phyloP scores from a whole-genome alignment of 2,113 vertebrate genomes.

The Marmota flaviventris region DNA sequence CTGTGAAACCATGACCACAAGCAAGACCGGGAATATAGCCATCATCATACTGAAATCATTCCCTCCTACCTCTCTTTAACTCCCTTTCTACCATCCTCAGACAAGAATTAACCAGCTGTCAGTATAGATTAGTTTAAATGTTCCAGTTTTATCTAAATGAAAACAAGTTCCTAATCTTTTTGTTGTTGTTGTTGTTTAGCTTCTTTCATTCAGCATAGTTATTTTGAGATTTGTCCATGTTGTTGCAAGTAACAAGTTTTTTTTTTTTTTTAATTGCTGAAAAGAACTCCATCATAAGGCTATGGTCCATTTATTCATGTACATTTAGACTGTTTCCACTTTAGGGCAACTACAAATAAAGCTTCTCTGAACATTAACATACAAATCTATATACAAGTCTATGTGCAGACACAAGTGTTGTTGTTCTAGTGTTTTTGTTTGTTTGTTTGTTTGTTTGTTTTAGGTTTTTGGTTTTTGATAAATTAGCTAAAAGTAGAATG shows the following conservation, averaged over 20 bases:
- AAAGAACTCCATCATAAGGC: neutral
- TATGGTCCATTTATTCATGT: neutral
- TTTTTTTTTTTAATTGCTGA: neutral
- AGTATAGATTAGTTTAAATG: neutral
- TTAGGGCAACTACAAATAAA: neutral
- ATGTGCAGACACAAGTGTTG: neutral
- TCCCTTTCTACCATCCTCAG: neutral
- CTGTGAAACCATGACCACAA: neutral
- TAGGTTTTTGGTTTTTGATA: neutral
- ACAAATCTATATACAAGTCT: neutral
- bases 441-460: too few species aligned
- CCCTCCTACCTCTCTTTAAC: too few species aligned
- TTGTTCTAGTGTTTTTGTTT: neutral
- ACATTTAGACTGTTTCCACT: too few species aligned
- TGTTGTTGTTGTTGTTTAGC: neutral
- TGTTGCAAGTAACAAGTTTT: too few species aligned
- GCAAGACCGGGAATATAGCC: too few species aligned
- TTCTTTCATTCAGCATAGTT: neutral
- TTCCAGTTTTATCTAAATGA: constrained; percentile 1
- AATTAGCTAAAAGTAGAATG: neutral
- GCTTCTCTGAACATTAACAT: neutral
- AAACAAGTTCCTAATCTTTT: neutral
- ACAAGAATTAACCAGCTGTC: neutral
- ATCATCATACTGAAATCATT: too few species aligned
- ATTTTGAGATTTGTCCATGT: neutral